Evolutionary conservation across 2,888 invertebrate species (phyloP), one percentile per base, ranked within the genome.

Genomic region (Vannuccia rotundouncinata): DNA sequence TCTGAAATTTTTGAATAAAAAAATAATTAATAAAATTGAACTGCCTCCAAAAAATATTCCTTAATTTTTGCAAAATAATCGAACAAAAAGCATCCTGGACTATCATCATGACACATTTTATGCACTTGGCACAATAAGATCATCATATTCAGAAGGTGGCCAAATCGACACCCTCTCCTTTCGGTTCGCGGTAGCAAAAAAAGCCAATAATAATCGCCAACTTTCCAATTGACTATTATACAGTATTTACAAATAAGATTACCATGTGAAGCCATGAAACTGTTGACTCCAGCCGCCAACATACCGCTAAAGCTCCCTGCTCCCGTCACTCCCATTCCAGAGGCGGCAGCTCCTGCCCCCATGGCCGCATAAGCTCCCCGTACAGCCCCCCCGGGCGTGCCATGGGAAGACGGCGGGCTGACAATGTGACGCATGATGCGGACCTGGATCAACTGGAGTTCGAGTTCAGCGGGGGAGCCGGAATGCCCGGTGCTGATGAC

Each of bases 401-500:
- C 28, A n/a, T 0, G 25, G n/a, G 25, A 28, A 29, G 1, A 28
- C n/a, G 75, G 75, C 45, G 45, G 45, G 45, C 22, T n/a, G 59
- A 27, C 59, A 31, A 13, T 1, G 31, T 60, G 77, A 22, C 77
- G 77, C 29, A 77, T 28, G 22, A 73, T 73, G 22, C 73, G 73
- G 10, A 73, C 73, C 73, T 73, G 73, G 73, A 73, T 86, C 0
- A 95, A 95, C 86, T 94, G 94, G 45, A 95, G 87, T 86, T 95
- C 95, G 77, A 95, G 86, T 84, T 94, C 94, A 0, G 93, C 85
- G 1, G 80, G 81, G 45, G 10, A 45, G 45, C 45, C 45, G 28
- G 82, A 82, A 78, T 84, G 84, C 78, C 84, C 84, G 27, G 77
- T 79, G 22, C 22, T 27, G 1, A 60, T 27, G 82, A 90, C 92